Evolutionary conservation across 2,888 invertebrate genomes (phyloP), one percentile per base, ranked within the genome.

Genomic region (Lottia gigantea): DNA sequence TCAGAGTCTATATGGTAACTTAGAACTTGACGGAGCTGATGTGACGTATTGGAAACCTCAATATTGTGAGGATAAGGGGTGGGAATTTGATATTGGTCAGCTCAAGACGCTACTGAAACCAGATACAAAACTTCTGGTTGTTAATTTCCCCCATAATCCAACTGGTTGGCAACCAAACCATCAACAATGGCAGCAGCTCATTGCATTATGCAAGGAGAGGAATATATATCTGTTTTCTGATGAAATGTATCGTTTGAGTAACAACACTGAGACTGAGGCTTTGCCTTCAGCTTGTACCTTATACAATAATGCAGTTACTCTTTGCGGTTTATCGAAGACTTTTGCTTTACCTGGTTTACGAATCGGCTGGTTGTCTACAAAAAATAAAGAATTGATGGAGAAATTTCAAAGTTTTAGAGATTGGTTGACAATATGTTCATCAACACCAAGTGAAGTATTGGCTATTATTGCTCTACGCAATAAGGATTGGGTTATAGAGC

Each of bases 81-180:
- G 77, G 77, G 11, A 15, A 1, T 77, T 77, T 66, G 63, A 70
- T 66, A 14, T 77, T 16, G 66, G 62, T 7, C 62, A 74, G 0
- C 70, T 77, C 4, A 23, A 62, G 25, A 19, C 16, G 4, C 46
- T 73, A 12, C 15, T 77, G 16, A 46, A 45, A 40, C 46, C 64
- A 4, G 64, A 77, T 26, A 77, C 76, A 14, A 65, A 62, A 25
- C 67, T 77, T n/a, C n/a, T 77, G 25, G 75, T 77, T 3, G 77
- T 77, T n/a, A 77, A 77, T 62, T 77, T 77, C 62, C 77, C 77
- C 16, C 77, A 77, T 55, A 77, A 77, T 61, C 77, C 76, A 11
- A 77, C 76, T 2, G 74, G 74, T 8, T 73, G 61, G 26, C 8
- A 71, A n/a, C 74, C 76, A 3, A 46, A 62, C 14, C 40, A 67